These are phyloP conservation scores for Leptonema lineaticorne DNA, from an alignment of 1,140 invertebrate species.

Conservation along the genomic window DNA sequence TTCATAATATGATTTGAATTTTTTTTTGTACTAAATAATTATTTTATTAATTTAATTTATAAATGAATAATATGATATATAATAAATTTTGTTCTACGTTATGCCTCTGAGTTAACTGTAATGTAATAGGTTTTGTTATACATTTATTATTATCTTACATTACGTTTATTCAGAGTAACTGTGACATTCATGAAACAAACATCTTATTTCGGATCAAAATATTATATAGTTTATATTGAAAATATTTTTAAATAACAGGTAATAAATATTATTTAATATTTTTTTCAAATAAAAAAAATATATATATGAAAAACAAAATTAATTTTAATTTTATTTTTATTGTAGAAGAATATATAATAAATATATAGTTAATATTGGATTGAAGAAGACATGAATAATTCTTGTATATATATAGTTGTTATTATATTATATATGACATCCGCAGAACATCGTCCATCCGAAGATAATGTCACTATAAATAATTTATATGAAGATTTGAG, in stretches of 20 bases:
- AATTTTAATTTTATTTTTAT: too few relatives aligned
- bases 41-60: too few relatives aligned
- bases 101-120: neutral
- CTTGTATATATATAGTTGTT: neutral
- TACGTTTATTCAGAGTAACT: neutral
- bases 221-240: too few relatives aligned
- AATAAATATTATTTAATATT: too few relatives aligned
- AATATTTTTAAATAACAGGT: too few relatives aligned
- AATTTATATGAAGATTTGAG: neutral
- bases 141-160: neutral
- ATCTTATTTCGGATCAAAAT: too few relatives aligned
- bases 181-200: neutral
- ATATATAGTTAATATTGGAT: neutral
- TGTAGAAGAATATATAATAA: too few relatives aligned
- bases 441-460: neutral
- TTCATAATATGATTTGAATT: too few relatives aligned
- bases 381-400: neutral
- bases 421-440: neutral
- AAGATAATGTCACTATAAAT: conserved; percentile 6
- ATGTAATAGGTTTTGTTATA: neutral
- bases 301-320: too few relatives aligned
- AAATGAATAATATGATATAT: too few relatives aligned
- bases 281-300: neutral
- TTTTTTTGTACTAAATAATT: too few relatives aligned
- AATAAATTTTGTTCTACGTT: neutral